Evolutionary conservation across 2,888 invertebrate genomes (phyloP).

Genomic region (Strigamia maritima): DNA sequence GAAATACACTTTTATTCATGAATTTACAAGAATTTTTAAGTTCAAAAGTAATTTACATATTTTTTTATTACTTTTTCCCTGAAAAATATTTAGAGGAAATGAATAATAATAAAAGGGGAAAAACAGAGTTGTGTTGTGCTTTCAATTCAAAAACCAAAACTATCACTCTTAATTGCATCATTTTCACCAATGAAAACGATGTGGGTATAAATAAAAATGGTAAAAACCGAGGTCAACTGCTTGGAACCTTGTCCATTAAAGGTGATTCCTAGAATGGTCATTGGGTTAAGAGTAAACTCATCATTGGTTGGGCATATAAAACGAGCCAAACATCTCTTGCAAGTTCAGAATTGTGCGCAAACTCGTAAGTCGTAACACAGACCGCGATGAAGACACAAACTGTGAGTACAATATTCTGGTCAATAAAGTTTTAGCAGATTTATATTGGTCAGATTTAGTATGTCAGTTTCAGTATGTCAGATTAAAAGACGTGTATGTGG

Average conservation of each 20-base stretch:
- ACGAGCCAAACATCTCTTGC: neutral
- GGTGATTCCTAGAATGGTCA: neutral
- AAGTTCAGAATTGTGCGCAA: neutral
- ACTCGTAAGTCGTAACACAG: neutral
- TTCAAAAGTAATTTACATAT: too few species aligned
- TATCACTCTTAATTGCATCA: neutral
- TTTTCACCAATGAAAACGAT: neutral
- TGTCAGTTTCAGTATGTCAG: too few species aligned
- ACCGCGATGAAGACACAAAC: neutral
- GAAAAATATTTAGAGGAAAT: neutral
- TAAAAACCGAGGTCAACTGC: neutral
- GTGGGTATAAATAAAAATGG: neutral
- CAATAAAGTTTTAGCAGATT: too few species aligned
- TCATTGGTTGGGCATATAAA: neutral
- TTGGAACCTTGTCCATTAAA: neutral
- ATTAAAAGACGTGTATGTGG: too few species aligned
- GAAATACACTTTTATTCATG: neutral
- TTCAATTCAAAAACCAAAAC: neutral
- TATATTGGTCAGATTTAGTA: too few species aligned
- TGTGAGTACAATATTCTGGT: neutral
- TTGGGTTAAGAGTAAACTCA: neutral
- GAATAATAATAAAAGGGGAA: neutral
- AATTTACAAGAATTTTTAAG: neutral
- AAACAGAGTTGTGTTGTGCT: neutral
- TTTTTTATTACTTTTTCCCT: too few species aligned